These are phyloP conservation scores for Eidolon dupreanum DNA, from an alignment of 2,797 vertebrate genomes.

Conservation along the genomic window DNA sequence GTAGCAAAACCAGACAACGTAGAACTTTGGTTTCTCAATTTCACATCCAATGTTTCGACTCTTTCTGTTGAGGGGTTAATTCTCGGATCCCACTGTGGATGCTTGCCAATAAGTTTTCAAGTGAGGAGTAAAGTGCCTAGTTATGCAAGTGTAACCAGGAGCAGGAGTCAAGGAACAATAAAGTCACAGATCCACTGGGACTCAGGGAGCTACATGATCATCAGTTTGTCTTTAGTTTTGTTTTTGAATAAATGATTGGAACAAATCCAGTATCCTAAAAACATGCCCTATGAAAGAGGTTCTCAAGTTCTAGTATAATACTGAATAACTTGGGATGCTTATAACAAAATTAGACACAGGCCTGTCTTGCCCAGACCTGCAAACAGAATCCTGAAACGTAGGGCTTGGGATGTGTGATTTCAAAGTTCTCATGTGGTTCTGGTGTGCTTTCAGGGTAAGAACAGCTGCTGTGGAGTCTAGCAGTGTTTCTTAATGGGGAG, in stretches of 20 bases:
- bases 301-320: background rate
- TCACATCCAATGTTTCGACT: background rate
- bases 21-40: constrained; percentile 35
- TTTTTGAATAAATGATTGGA: constrained; percentile 18
- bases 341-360: background rate
- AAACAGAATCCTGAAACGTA: background rate
- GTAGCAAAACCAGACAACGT: constrained; percentile 2
- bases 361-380: background rate
- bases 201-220: background rate
- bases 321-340: constrained; percentile 5
- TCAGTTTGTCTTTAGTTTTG: background rate
- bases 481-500: constrained; percentile 27
- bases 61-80: background rate
- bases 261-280: background rate
- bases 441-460: constrained; percentile 31
- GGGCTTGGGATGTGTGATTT: background rate
- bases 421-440: constrained; percentile 4
- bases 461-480: background rate
- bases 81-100: background rate
- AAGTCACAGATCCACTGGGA: background rate
- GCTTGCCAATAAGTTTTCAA: background rate
- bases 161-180: background rate
- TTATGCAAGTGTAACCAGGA: background rate
- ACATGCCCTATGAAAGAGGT: background rate
- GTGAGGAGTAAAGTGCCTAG: background rate